These are phyloP conservation scores for Clinocottus analis DNA, from an alignment of 2,113 vertebrate species.

Conservation along the genomic window DNA sequence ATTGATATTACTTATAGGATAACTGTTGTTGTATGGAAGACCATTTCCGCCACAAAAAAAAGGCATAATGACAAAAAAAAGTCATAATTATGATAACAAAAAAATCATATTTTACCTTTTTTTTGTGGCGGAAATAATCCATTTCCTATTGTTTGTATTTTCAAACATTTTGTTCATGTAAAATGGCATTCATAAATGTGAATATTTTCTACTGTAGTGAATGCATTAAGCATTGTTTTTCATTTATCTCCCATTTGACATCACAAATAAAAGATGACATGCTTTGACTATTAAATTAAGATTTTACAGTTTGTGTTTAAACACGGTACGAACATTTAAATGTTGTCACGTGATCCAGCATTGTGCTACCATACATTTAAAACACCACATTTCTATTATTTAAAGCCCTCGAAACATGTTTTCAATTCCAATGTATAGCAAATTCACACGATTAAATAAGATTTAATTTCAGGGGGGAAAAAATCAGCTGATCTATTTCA, in stretches of 20 bases:
- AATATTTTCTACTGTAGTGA: conserved; percentile 47
- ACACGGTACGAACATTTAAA: neutral
- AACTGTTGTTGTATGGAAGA: too few species aligned
- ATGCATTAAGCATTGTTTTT: conserved; percentile 8
- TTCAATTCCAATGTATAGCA: neutral
- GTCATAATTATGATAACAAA: too few species aligned
- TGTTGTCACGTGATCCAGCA: neutral
- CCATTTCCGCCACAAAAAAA: too few species aligned
- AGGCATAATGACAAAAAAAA: too few species aligned
- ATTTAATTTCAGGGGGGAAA: neutral
- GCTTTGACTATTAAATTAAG: neutral
- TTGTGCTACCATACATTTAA: neutral
- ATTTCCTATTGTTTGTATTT: conserved; percentile 20
- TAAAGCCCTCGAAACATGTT: neutral
- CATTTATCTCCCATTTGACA: neutral
- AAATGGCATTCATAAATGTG: conserved; percentile 37
- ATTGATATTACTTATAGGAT: conserved; percentile 16
- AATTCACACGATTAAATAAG: neutral
- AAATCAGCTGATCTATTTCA: neutral
- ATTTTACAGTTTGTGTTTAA: neutral
- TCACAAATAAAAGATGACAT: neutral
- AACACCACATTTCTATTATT: neutral
- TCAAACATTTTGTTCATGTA: conserved; percentile 26
- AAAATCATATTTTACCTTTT: too few species aligned
- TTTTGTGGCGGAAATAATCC: too few species aligned